Base-by-base conservation (phyloP, 2,113 vertebrate genomes). In the Saccopteryx bilineata region DNA sequence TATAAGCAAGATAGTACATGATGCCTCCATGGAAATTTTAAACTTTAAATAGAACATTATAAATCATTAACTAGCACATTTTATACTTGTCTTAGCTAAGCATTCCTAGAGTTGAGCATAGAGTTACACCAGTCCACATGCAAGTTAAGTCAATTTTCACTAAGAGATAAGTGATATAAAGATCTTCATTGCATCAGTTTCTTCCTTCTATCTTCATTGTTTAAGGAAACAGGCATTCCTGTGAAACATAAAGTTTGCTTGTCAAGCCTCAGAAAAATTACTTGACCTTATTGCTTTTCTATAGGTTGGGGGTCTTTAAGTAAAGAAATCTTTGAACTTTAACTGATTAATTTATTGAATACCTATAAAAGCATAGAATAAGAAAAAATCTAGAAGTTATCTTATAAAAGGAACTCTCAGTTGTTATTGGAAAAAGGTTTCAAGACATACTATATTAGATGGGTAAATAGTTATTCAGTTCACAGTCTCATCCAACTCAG, bases 261-360 rank as follows among this genome's bases (percentile, higher is more conserved):
- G 31, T 82, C 28, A 94, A 89, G 50, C 68, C 50, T 93, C 87
- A 85, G 28, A 85, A 74, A 85, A 81, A 5, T 79, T 93, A 5
- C 48, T 72, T 88, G 54, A 18, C 39, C n/a, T 78, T 91, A 90
- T 56, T 56, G 85, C 66, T 31, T 95, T 93, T 74, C 33, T 93
- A 91, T 39, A 56, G 54, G 28, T 61, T 84, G 13, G 88, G 60
- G 15, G 14, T 75, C 21, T 93, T 91, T 46, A 93, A 74, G 18
- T 80, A 86, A 56, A 15, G 54, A 93, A 82, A 63, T 78, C 4
- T 94, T 85, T 88, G 66, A 97, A 91, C 61, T 85, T 94, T 68
- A 88, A 82, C 68, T 80, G 54, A 93, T 90, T 71, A 82, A 95
- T 69, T 91, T 89, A 86, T 82, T 93, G 79, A 91, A 21, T 87